phyloP scores from a whole-genome alignment of 2,797 vertebrate genomes.

The Psittacula derbiana region DNA sequence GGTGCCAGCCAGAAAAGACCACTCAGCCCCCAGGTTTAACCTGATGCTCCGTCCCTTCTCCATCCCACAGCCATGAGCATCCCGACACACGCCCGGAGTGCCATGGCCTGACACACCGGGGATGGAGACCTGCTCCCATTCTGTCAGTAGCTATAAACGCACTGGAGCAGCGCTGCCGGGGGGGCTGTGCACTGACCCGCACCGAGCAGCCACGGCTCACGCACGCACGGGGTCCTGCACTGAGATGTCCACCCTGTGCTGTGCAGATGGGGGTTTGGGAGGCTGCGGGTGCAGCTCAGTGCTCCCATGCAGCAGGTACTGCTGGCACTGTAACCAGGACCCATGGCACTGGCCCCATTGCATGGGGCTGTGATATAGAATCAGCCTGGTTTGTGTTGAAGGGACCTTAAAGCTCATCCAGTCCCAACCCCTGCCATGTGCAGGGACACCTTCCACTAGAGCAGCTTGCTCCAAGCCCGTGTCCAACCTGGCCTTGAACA shows the following conservation, averaged over 20 bases:
- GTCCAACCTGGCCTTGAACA: neutral
- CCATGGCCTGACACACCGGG: neutral
- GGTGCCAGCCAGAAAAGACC: fast-evolving
- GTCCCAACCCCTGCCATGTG: fast-evolving
- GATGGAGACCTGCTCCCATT: conserved; percentile 51
- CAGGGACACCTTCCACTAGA: neutral
- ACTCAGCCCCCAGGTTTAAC: fast-evolving
- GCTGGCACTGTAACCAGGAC: too few relatives aligned
- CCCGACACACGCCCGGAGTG: neutral
- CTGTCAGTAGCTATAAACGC: conserved; percentile 48
- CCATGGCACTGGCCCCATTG: fast-evolving
- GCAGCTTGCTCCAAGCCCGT: too few relatives aligned
- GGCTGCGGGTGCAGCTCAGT: neutral
- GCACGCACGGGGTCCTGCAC: fast-evolving
- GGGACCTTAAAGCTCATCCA: neutral
- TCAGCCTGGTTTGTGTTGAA: neutral
- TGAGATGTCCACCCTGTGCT: fast-evolving
- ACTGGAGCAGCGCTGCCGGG: neutral
- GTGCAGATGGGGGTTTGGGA: neutral
- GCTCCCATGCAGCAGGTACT: neutral
- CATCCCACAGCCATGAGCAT: fast-evolving
- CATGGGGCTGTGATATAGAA: neutral
- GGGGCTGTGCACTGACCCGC: neutral
- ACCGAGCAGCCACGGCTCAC: fast-evolving
- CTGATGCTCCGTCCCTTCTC: fast-evolving